phyloP scores from a whole-genome alignment of 2,888 invertebrate genomes.

The Phragmatobia fuliginosa region DNA sequence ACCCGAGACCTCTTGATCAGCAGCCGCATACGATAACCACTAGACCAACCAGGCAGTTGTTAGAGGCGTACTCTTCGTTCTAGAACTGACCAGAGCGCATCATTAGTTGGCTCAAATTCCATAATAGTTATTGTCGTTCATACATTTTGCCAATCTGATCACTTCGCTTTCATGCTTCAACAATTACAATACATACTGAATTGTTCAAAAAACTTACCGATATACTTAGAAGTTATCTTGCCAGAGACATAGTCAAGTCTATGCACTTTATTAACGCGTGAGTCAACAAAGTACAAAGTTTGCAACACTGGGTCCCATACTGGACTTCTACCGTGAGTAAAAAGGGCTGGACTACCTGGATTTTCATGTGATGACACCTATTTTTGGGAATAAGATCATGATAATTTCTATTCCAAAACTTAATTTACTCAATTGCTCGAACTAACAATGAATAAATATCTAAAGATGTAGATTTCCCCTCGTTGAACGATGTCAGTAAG shows the following conservation, averaged over 20 bases:
- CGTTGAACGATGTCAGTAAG: too few species aligned
- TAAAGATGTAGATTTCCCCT: too few species aligned
- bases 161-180: background rate
- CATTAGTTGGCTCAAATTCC: too few species aligned
- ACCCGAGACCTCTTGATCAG: too few species aligned
- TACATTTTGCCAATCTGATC: background rate
- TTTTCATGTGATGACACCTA: constrained; percentile 68
- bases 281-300: constrained; percentile 87
- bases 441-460: background rate
- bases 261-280: constrained; percentile 79
- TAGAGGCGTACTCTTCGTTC: too few species aligned
- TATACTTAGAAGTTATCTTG: constrained; percentile 69
- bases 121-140: background rate
- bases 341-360: constrained; percentile 64
- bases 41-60: too few species aligned
- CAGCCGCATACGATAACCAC: too few species aligned
- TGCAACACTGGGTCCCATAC: constrained; percentile 85
- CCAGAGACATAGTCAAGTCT: constrained; percentile 77
- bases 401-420: background rate
- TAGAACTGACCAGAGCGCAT: too few species aligned
- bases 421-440: background rate
- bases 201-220: constrained; percentile 56
- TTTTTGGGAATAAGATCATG: background rate
- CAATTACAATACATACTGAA: background rate
- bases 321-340: constrained; percentile 78